Evolutionary conservation across 2,113 vertebrate genomes (phyloP), one percentile per base, ranked within the genome.

Genomic region (Pluvialis apricaria): DNA sequence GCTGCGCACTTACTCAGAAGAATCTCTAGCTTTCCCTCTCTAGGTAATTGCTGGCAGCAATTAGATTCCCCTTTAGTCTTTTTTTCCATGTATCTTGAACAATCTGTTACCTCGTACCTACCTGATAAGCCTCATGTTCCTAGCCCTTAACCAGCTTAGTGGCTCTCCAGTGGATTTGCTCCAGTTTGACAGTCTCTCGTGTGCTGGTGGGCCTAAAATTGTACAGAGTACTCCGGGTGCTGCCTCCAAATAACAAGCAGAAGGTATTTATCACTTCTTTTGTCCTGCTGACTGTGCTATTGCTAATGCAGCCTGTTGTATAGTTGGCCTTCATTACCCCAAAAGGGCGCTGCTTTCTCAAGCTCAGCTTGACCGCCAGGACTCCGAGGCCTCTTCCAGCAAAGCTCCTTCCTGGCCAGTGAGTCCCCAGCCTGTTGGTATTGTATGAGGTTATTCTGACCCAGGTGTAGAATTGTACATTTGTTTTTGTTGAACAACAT

Each of bases 61-160:
- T 75, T 92, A 54, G 11, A 47, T 61, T 69, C 17, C n/a, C 25
- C 21, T 61, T 32, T 36, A 55, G 40, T 81, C 9, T 31, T 61
- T 66, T 78, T 45, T 61, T 34, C 13, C 31, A 19, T 49, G 29
- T 55, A 32, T 47, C n/a, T 47, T 62, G 54, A 75, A 49, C n/a
- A 62, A 31, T 26, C 34, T 52, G 7, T 61, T 81, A n/a, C 38
- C 25, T 26, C 3, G 0, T n/a, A 55, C 40, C 36, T 62, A 40
- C 55, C 54, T 32, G 40, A 14, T 69, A 62, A 1, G 0, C 29
- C n/a, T 29, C 0, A 0, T 52, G 16, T 51, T 72, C 38, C 52
- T 52, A 55, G 21, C 22, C 40, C 15, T 69, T 62, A 82, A 42
- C 29, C 34, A 68, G 21, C 17, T 75, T n/a, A 3, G 25, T 40